These are phyloP conservation scores for Tinamus guttatus DNA, from an alignment of 2,113 vertebrate genomes.

Conservation along the genomic window DNA sequence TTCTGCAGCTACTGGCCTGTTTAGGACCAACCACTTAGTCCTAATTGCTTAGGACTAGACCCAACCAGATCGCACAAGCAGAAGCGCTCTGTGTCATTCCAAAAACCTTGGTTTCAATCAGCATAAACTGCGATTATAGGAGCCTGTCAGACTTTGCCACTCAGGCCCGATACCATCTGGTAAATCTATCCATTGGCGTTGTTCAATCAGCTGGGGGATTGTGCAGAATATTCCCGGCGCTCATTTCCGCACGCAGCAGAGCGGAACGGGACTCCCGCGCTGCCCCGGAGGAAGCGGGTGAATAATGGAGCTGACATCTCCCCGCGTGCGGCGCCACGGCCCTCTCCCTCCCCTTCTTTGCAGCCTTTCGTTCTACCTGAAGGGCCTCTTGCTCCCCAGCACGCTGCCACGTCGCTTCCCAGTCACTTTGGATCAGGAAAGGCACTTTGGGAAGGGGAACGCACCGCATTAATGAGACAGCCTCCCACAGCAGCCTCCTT, in stretches of 20 bases:
- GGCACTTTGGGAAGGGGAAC: background rate
- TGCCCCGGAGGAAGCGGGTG: slow-evolving; percentile 22
- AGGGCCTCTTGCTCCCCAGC: slow-evolving; percentile 10
- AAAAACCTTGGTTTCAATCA: slow-evolving; percentile 5
- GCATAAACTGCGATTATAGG: background rate
- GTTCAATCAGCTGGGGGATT: background rate
- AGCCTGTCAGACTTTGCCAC: background rate
- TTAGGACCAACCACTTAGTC: background rate
- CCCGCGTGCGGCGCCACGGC: background rate
- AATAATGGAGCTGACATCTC: slow-evolving; percentile 48
- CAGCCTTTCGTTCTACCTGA: slow-evolving; percentile 39
- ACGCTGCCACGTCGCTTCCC: background rate
- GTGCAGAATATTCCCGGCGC: background rate
- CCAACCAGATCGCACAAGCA: background rate
- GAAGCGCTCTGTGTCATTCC: background rate
- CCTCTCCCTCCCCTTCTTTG: background rate
- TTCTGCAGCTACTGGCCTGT: background rate
- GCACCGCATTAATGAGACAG: background rate
- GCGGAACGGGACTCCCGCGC: background rate
- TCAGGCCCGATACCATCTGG: slow-evolving; percentile 17
- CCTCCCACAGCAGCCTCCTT: background rate
- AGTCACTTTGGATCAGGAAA: slow-evolving; percentile 33
- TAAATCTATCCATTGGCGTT: background rate
- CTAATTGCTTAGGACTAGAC: background rate
- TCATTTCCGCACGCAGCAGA: slow-evolving; percentile 12